Conservation (phyloP, 1,140 invertebrate genomes). For the Ericerus pela region DNA sequence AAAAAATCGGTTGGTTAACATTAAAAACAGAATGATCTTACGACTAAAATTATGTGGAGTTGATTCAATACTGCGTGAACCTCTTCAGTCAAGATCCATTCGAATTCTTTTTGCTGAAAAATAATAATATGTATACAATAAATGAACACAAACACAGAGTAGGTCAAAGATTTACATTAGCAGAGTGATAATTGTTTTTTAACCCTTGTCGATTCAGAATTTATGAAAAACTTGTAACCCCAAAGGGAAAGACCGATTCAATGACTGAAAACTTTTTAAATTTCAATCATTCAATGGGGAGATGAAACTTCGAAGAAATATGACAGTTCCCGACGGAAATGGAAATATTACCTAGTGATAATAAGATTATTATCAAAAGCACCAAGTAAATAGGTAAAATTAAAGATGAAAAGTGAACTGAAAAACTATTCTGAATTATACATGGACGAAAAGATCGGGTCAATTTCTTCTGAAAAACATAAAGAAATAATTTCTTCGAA, state of each 20-base stretch:
- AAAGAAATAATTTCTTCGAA: background rate
- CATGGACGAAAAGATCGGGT: background rate
- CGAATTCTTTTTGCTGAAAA: constrained; percentile 76
- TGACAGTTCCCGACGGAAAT: too few species aligned
- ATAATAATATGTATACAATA: background rate
- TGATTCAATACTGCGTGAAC: constrained; percentile 73
- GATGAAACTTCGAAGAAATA: too few species aligned
- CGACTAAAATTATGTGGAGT: constrained; percentile 64
- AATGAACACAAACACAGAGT: background rate
- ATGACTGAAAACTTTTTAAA: too few species aligned
- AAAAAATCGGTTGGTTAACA: too few species aligned
- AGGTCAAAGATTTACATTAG: background rate
- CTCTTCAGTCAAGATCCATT: constrained; percentile 80
- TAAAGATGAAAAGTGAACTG: too few species aligned
- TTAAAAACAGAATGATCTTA: constrained; percentile 32
- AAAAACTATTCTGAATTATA: too few species aligned
- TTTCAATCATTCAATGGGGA: too few species aligned
- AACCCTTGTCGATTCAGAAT: background rate
- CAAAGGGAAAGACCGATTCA: too few species aligned
- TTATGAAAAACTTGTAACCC: background rate
- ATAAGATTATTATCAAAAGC: too few species aligned
- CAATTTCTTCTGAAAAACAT: background rate
- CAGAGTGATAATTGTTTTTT: background rate
- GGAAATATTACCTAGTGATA: too few species aligned
- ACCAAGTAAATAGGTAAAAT: too few species aligned